Evolutionary conservation across 2,113 vertebrate species (phyloP), one percentile per base, ranked within the genome.

Genomic region (Cricetomys ansorgei): DNA sequence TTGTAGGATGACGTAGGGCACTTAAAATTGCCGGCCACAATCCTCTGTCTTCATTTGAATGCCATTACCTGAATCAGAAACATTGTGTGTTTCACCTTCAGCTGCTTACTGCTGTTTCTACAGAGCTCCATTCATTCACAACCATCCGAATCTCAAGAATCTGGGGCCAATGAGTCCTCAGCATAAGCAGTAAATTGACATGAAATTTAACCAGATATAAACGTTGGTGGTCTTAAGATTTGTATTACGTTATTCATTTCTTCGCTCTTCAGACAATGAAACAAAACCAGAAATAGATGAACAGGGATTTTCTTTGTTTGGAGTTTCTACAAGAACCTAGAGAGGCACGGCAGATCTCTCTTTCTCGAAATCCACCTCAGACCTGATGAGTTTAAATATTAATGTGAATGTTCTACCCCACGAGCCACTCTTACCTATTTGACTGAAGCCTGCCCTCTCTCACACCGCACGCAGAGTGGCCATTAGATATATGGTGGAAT

Each of bases 101-200:
- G 0, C 43, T 27, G 25, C 6, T 65, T 79, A 62, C 7, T 48
- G 7, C 1, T 27, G 5, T 17, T 11, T 9, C 34, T 9, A 5
- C 2, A 27, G 10, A 45, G 37, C 6, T 11, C 11, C 43, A 48
- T 76, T 29, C 0, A 7, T 12, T 29, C 0, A 7, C 10, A 10
- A 43, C 2, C 53, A 48, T 11, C 50, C 19, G 76, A 37, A 11
- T n/a, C 21, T 55, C 50, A 67, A 3, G 37, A 1, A n/a, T 45
- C 16, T 12, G 7, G 81, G 40, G 9, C n/a, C 13, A n/a, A 69
- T 21, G 37, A 11, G 16, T 27, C 17, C 19, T 16, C 37, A 13
- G 4, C 7, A 80, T 31, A 48, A 55, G 50, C 4, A 19, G 2
- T 50, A 19, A 8, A 15, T 37, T 55, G 37, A 50, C 77, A 80